phyloP scores from a whole-genome alignment of 2,888 invertebrate genomes.

The Matsumyia berberina region DNA sequence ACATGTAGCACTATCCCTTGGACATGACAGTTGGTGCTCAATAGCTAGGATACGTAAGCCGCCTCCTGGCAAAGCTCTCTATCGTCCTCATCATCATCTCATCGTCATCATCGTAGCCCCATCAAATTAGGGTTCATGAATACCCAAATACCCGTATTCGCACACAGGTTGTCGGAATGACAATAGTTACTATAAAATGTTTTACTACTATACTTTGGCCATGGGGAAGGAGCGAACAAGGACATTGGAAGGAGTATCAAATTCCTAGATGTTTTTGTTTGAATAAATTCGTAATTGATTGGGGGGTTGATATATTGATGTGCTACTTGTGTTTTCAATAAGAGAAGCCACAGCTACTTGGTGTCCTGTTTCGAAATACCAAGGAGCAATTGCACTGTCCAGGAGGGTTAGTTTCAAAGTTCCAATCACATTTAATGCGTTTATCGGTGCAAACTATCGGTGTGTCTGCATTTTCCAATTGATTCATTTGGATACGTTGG shows the following conservation, averaged over 20 bases:
- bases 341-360: slow-evolving; percentile 1
- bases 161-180: slow-evolving; percentile 41
- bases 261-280: slow-evolving; percentile 6
- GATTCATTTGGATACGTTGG: slow-evolving; percentile 9
- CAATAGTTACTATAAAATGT: slow-evolving; percentile 48
- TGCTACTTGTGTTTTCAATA: neutral
- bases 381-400: neutral
- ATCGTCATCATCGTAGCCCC: slow-evolving; percentile 42
- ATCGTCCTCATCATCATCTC: slow-evolving; percentile 18
- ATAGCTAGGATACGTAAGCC: slow-evolving; percentile 38
- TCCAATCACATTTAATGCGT: slow-evolving; percentile 22
- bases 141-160: slow-evolving; percentile 38
- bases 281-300: slow-evolving; percentile 23
- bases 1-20: slow-evolving; percentile 19
- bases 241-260: neutral
- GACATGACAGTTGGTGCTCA: slow-evolving; percentile 31
- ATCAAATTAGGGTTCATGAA: slow-evolving; percentile 66
- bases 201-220: slow-evolving; percentile 15
- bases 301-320: neutral
- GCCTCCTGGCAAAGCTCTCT: slow-evolving; percentile 8
- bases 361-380: neutral
- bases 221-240: neutral
- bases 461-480: slow-evolving; percentile 13
- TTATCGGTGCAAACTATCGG: neutral
- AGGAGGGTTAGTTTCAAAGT: slow-evolving; percentile 2